Evolutionary conservation across 1,140 invertebrate genomes (phyloP).

Genomic region (Drosophila guanche): DNA sequence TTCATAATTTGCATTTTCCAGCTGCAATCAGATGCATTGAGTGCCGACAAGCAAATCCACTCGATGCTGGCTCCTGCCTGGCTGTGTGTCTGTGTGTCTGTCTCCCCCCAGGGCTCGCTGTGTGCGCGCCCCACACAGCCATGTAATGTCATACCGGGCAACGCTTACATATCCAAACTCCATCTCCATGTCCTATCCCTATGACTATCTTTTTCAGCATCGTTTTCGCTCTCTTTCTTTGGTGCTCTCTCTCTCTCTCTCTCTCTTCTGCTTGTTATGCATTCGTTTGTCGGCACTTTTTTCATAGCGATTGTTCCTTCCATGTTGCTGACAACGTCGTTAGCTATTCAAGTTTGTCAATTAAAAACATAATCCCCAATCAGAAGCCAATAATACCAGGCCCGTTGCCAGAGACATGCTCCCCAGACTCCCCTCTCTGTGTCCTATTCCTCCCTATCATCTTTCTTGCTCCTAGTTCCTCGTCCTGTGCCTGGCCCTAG

Average conservation of each 20-base stretch:
- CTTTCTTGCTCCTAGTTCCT: background rate
- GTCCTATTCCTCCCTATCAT: background rate
- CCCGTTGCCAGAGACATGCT: conserved; percentile 36
- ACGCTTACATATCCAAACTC: conserved; percentile 32
- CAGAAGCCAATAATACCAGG: conserved; percentile 79
- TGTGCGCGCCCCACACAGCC: background rate
- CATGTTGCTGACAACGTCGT: conserved; percentile 76
- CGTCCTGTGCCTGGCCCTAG: conserved; percentile 24
- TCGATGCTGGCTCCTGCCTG: conserved; percentile 11
- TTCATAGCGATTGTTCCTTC: conserved; percentile 61
- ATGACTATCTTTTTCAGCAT: too few relatives aligned
- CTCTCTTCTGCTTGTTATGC: conserved; percentile 64
- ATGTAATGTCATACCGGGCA: conserved; percentile 19
- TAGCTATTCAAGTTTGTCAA: conserved; percentile 81
- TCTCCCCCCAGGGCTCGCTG: background rate
- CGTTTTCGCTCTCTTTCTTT: background rate
- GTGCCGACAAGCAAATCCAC: conserved; percentile 32
- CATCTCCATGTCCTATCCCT: too few relatives aligned
- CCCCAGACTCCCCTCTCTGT: background rate
- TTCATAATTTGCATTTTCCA: conserved; percentile 28
- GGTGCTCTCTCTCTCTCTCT: background rate
- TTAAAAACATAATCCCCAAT: conserved; percentile 82
- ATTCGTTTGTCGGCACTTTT: conserved; percentile 81
- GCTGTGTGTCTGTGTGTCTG: background rate
- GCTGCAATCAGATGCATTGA: conserved; percentile 29